Conservation (phyloP, 2,888 invertebrate genomes). For the Cremastinae sp. region DNA sequence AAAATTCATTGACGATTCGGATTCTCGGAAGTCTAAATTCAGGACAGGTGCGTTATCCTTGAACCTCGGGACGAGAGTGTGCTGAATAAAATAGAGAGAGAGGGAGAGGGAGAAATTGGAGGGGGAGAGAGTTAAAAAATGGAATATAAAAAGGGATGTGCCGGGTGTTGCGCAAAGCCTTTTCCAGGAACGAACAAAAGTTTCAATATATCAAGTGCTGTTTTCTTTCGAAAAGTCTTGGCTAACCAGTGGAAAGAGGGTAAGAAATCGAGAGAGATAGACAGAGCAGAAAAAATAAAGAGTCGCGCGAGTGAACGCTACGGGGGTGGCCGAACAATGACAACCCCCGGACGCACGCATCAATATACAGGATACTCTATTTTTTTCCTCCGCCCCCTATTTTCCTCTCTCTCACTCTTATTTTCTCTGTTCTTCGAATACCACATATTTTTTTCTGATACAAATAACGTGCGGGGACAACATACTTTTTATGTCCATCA, state of each 20-base stretch:
- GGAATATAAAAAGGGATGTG: slow-evolving; percentile 71
- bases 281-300: slow-evolving; percentile 39
- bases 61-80: slow-evolving; percentile 9
- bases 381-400: slow-evolving; percentile 67
- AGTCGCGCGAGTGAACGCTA: slow-evolving; percentile 54
- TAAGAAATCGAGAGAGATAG: slow-evolving; percentile 25
- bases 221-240: slow-evolving; percentile 60
- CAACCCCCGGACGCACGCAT: slow-evolving; percentile 65
- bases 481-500: slow-evolving; percentile 14
- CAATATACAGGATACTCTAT: slow-evolving; percentile 58
- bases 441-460: slow-evolving; percentile 73
- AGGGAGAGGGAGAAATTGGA: slow-evolving; percentile 7
- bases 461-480: slow-evolving; percentile 69
- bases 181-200: slow-evolving; percentile 74
- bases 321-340: slow-evolving; percentile 72
- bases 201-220: slow-evolving; percentile 77
- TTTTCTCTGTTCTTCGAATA: slow-evolving; percentile 62
- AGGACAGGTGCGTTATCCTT: slow-evolving; percentile 60
- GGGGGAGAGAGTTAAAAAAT: slow-evolving; percentile 37
- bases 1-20: slow-evolving; percentile 27
- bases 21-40: slow-evolving; percentile 24
- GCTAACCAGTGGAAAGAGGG: slow-evolving; percentile 30
- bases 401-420: slow-evolving; percentile 16
- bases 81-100: slow-evolving; percentile 16
- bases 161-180: slow-evolving; percentile 76